A percentile compares a stretch with the other conserved stretches of the same genome.
These are phyloP conservation scores for Clamator glandarius DNA, from an alignment of 2,797 vertebrate genomes.

Conservation along the genomic window DNA sequence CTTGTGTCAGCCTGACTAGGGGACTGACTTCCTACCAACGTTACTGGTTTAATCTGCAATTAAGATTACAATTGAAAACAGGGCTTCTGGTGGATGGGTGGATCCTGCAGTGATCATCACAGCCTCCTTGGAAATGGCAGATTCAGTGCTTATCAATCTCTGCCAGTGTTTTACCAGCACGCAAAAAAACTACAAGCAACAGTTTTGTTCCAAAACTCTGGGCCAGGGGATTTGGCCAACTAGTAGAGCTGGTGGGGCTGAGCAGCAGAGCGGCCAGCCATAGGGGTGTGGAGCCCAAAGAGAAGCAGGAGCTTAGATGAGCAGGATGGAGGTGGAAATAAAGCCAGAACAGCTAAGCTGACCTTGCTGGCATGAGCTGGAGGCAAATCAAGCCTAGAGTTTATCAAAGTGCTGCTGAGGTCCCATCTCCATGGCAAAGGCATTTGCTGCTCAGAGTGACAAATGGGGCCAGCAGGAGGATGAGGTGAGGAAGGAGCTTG, in stretches of 20 bases:
- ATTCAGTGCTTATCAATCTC: neutral
- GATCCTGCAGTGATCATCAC: neutral
- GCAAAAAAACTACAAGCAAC: neutral
- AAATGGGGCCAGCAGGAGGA: neutral
- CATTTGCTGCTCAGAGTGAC: neutral
- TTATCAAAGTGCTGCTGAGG: neutral
- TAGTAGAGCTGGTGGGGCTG: neutral
- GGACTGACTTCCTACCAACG: neutral
- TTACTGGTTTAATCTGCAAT: neutral
- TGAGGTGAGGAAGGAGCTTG: neutral
- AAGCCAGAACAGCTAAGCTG: neutral
- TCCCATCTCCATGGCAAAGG: neutral
- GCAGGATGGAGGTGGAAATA: neutral
- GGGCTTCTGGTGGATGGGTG: neutral
- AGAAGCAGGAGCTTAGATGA: neutral
- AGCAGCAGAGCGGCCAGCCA: fast-evolving
- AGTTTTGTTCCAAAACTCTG: neutral
- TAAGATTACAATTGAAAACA: neutral
- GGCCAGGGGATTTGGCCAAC: neutral
- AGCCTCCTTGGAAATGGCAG: neutral
- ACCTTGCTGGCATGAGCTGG: neutral
- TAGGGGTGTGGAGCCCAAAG: neutral
- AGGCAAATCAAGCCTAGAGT: neutral
- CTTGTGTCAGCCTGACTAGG: neutral
- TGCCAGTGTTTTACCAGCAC: neutral